Conservation (phyloP, 2,888 invertebrate species). For the Malthinus seriepunctatus region DNA sequence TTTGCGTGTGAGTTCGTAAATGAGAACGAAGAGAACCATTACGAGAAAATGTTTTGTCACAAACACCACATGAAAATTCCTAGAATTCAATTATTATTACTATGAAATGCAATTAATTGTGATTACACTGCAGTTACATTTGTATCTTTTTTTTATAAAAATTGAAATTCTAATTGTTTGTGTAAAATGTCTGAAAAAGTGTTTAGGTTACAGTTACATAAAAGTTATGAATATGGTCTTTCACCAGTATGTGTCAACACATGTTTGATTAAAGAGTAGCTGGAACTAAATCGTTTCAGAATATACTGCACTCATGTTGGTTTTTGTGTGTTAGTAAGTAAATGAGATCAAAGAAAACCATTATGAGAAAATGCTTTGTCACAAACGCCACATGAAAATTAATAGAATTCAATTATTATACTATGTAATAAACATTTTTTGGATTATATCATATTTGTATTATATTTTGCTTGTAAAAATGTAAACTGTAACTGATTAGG, state of each 20-base stretch:
- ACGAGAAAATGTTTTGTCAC: slow-evolving; percentile 36
- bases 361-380: slow-evolving; percentile 36
- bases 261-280: slow-evolving; percentile 35
- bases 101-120: no score
- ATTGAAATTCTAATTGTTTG: no score
- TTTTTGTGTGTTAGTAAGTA: slow-evolving; percentile 35
- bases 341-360: slow-evolving; percentile 35
- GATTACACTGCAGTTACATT: no score
- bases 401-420: no score
- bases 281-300: slow-evolving; percentile 32
- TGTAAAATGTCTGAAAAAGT: no score
- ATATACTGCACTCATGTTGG: slow-evolving; percentile 30
- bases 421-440: no score
- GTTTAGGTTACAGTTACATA: no score
- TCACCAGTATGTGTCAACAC: slow-evolving; percentile 37
- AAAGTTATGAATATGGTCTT: slow-evolving; percentile 30
- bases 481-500: no score
- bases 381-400: slow-evolving; percentile 33
- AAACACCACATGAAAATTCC: slow-evolving; percentile 32
- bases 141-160: no score
- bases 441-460: no score
- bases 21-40: slow-evolving; percentile 37
- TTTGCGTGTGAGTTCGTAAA: slow-evolving; percentile 34
- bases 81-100: slow-evolving; percentile 5
- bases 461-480: no score